A percentile compares a stretch with the other conserved stretches of the same genome.
phyloP scores from a whole-genome alignment of 1,140 invertebrate genomes.

The Pachypsylla venusta region DNA sequence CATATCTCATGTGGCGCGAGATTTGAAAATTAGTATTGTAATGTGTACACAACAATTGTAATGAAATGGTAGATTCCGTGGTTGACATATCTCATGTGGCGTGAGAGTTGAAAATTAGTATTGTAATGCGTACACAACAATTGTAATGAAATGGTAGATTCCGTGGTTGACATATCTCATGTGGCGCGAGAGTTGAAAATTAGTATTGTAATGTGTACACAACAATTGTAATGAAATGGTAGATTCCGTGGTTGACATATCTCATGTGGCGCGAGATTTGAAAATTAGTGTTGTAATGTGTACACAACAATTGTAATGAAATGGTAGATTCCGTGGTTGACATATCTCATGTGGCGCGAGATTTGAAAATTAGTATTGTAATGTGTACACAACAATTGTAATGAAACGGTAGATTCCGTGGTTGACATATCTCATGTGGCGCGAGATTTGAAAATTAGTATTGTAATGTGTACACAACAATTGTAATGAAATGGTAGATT shows the following conservation, averaged over 20 bases:
- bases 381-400: background rate
- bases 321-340: conserved; percentile 82
- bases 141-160: conserved; percentile 75
- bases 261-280: conserved; percentile 36
- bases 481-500: no score
- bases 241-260: conserved; percentile 69
- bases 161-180: conserved; percentile 65
- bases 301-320: conserved; percentile 31
- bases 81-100: conserved; percentile 57
- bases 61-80: conserved; percentile 86
- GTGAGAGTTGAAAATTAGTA: conserved; percentile 16
- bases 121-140: background rate
- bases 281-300: conserved; percentile 13
- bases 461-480: conserved; percentile 10
- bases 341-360: conserved; percentile 47
- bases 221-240: conserved; percentile 53
- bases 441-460: conserved; percentile 17
- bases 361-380: conserved; percentile 15
- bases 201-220: background rate
- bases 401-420: conserved; percentile 86
- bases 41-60: conserved; percentile 8
- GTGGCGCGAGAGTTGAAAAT: conserved; percentile 28
- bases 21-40: conserved; percentile 17
- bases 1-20: conserved; percentile 45
- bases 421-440: conserved; percentile 57